Evolutionary conservation across 2,888 invertebrate species (phyloP).

Genomic region (Acanthopleura granulata): DNA sequence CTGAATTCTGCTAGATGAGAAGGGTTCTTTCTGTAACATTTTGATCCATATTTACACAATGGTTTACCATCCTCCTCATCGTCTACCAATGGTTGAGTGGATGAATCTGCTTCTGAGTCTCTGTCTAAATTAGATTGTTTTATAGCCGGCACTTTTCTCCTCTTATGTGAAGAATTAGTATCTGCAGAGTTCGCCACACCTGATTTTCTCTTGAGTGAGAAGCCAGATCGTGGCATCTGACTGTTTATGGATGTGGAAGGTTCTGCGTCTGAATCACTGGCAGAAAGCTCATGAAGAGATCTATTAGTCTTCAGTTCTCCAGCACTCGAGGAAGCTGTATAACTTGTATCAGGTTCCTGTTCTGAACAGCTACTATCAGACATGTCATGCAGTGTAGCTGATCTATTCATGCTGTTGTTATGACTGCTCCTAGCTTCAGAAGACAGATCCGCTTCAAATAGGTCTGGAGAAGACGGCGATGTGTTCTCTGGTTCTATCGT

Average conservation of each 20-base stretch:
- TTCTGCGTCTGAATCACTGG: conserved; percentile 38
- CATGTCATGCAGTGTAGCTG: conserved; percentile 34
- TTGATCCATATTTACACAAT: conserved; percentile 80
- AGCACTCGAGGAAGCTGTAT: neutral
- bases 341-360: neutral
- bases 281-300: conserved; percentile 30
- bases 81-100: neutral
- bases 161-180: neutral
- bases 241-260: too few species aligned
- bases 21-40: conserved; percentile 87
- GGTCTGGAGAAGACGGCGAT: conserved; percentile 44
- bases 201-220: too few species aligned
- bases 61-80: conserved; percentile 34
- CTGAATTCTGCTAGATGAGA: conserved; percentile 85
- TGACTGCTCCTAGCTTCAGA: neutral
- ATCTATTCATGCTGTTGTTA: neutral
- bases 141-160: neutral
- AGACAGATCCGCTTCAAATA: conserved; percentile 36
- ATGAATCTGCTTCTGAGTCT: neutral
- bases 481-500: conserved; percentile 45
- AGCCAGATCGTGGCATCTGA: too few species aligned
- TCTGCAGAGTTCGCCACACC: too few species aligned
- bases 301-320: neutral
- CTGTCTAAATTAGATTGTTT: conserved; percentile 5
- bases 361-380: conserved; percentile 43